Evolutionary conservation across 2,888 invertebrate species (phyloP).

Genomic region (Epicampocera succincta): DNA sequence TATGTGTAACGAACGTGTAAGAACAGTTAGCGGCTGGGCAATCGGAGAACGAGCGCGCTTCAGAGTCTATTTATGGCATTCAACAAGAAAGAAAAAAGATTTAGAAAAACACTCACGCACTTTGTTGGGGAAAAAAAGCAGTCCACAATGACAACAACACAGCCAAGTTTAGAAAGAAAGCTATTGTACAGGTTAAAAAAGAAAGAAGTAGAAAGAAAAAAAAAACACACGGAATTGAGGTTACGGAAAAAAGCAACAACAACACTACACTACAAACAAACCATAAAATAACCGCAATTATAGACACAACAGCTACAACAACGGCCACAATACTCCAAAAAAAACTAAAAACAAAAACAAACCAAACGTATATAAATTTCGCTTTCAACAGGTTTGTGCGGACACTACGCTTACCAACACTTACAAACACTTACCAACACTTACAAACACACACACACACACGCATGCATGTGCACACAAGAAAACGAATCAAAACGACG

Average conservation of each 20-base stretch:
- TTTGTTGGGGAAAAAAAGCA: conserved; percentile 26
- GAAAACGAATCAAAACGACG: conserved; percentile 47
- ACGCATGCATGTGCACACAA: conserved; percentile 6
- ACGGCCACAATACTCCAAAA: conserved; percentile 8
- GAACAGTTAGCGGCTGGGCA: conserved; percentile 32
- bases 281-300: conserved; percentile 59
- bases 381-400: conserved; percentile 81
- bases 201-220: not conserved
- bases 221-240: conserved; percentile 62
- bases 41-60: conserved; percentile 5
- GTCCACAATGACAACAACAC: conserved; percentile 21
- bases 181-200: conserved; percentile 65
- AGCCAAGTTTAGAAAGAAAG: conserved; percentile 54
- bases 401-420: conserved; percentile 29
- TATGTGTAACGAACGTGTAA: conserved; percentile 13
- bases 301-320: conserved; percentile 59
- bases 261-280: conserved; percentile 69
- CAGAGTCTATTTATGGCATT: conserved; percentile 6
- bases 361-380: conserved; percentile 76
- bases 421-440: no score
- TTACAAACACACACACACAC: not conserved
- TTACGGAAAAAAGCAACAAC: conserved; percentile 49
- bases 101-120: conserved; percentile 67
- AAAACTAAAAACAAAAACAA: conserved; percentile 39
- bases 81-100: not conserved